phyloP scores from a whole-genome alignment of 2,113 vertebrate species.

The Xerus inauris region DNA sequence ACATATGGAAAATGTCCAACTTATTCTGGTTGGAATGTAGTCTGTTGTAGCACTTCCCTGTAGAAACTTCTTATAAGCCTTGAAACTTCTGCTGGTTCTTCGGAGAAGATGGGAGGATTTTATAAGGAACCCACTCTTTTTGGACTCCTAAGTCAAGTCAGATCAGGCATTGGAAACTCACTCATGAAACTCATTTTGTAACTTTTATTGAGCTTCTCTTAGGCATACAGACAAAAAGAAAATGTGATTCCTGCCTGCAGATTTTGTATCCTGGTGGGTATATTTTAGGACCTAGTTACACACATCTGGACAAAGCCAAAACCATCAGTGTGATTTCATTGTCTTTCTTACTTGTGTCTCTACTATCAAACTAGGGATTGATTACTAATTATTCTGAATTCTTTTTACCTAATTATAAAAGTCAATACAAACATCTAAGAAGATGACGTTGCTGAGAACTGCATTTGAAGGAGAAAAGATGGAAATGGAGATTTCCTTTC shows the following conservation, averaged over 20 bases:
- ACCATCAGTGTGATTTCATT: neutral
- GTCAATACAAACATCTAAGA: neutral
- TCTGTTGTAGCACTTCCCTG: neutral
- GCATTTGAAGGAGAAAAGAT: neutral
- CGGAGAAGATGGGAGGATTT: neutral
- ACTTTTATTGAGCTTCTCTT: neutral
- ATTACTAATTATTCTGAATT: slow-evolving; percentile 43
- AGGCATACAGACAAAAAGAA: neutral
- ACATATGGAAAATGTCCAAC: neutral
- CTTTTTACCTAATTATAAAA: slow-evolving; percentile 23
- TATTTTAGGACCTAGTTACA: neutral
- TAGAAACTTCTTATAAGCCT: neutral
- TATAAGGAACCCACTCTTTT: neutral
- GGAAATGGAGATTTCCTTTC: neutral
- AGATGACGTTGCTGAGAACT: neutral
- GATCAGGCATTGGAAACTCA: neutral
- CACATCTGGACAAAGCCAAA: neutral
- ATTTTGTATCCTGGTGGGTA: neutral
- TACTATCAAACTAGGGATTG: neutral
- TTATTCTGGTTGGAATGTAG: neutral
- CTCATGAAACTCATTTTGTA: neutral
- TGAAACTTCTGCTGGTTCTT: neutral
- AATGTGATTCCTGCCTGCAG: neutral
- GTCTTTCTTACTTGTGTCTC: slow-evolving; percentile 5
- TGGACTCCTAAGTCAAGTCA: neutral